A percentile compares a stretch with the other conserved stretches of the same genome.
Conservation (phyloP, 2,797 vertebrate species). For the Allobates femoralis region DNA sequence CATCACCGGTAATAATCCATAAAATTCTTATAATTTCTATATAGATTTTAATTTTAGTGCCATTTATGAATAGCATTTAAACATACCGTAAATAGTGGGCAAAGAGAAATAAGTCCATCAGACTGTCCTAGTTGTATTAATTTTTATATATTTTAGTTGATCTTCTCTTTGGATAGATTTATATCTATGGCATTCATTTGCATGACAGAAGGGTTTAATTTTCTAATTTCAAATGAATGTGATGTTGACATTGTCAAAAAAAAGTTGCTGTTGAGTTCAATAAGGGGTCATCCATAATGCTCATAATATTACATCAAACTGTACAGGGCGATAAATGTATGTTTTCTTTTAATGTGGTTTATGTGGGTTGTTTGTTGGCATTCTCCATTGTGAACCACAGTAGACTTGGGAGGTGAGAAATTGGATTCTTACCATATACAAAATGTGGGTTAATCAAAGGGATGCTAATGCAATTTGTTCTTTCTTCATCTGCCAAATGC, state of each 20-base stretch:
- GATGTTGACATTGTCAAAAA: background rate
- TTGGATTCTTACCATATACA: background rate
- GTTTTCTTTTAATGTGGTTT: slow-evolving; percentile 22
- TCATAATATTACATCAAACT: background rate
- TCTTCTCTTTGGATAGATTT: too few species aligned
- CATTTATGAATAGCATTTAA: too few species aligned
- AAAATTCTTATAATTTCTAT: too few species aligned
- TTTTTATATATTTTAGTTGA: too few species aligned
- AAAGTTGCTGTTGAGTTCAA: background rate
- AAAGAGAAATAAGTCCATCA: too few species aligned
- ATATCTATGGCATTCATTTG: background rate
- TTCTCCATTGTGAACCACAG: background rate
- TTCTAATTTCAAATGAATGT: background rate
- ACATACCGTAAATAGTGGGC: too few species aligned
- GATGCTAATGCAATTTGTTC: background rate
- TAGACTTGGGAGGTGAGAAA: background rate
- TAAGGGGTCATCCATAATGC: background rate
- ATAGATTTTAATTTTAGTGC: too few species aligned
- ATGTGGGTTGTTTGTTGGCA: background rate
- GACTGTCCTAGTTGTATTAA: too few species aligned
- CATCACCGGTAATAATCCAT: too few species aligned
- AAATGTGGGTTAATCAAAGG: background rate
- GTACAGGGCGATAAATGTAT: background rate
- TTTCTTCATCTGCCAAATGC: slow-evolving; percentile 1
- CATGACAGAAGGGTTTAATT: background rate